Evolutionary conservation across 1,140 invertebrate species (phyloP).

Genomic region (Nixonia krombeini): DNA sequence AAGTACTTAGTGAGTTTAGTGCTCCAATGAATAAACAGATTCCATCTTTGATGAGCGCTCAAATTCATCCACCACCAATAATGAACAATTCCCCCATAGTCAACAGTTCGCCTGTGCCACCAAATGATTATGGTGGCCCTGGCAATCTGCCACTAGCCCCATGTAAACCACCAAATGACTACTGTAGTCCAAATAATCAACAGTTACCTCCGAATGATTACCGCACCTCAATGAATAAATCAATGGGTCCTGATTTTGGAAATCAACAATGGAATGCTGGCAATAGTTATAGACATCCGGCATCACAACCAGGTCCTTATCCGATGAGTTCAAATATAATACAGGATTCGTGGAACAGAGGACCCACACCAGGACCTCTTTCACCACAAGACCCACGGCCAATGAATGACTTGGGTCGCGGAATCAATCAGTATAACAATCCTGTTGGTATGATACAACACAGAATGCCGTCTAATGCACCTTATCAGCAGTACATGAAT

Average conservation of each 20-base stretch:
- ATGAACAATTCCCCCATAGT: no score
- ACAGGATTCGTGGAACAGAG: slow-evolving; percentile 28
- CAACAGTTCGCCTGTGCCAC: no score
- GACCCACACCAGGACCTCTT: not conserved
- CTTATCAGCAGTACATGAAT: not conserved
- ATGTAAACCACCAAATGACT: no score
- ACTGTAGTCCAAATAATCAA: not conserved
- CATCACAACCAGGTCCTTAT: slow-evolving; percentile 8
- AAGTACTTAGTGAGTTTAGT: no score
- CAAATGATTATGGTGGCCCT: no score
- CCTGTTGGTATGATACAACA: not conserved
- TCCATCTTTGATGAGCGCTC: not conserved
- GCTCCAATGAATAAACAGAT: no score
- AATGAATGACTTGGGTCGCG: not conserved
- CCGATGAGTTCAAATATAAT: slow-evolving; percentile 15
- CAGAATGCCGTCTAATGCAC: not conserved
- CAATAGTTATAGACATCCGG: slow-evolving; percentile 12
- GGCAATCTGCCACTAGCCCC: no score
- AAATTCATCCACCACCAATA: not conserved
- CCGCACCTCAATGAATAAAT: slow-evolving; percentile 12
- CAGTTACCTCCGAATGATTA: slow-evolving; percentile 14
- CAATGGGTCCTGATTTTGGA: slow-evolving; percentile 11
- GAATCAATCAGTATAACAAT: not conserved
- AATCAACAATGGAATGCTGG: slow-evolving; percentile 16
- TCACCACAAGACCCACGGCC: not conserved